Percentiles rank a stretch among this genome's conserved stretches.
These are phyloP conservation scores for Nineta flava DNA, from an alignment of 2,888 invertebrate genomes.

Conservation along the genomic window DNA sequence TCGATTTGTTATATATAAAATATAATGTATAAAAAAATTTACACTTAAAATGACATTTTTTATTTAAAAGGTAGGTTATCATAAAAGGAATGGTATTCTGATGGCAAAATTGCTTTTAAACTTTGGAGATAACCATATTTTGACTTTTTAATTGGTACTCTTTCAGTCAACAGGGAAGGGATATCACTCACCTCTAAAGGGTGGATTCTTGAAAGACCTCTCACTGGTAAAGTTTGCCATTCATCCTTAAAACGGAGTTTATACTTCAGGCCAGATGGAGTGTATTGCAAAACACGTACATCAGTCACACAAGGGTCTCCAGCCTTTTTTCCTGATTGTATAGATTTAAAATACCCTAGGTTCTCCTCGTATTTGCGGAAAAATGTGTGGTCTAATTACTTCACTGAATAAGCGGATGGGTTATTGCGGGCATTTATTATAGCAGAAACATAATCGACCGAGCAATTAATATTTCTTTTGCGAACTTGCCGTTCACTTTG, in stretches of 20 bases:
- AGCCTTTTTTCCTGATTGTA: constrained; percentile 6
- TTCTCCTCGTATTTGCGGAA: constrained; percentile 8
- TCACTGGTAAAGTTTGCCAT: not conserved
- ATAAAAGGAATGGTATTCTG: not conserved
- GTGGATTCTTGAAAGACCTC: not conserved
- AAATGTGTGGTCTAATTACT: constrained; percentile 9
- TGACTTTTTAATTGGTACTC: not conserved
- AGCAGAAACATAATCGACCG: constrained; percentile 13
- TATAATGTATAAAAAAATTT: no score
- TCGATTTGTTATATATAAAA: no score
- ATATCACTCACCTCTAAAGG: not conserved
- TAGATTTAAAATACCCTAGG: constrained; percentile 3
- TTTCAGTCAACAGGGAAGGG: not conserved
- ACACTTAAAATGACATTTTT: no score
- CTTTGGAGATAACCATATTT: not conserved
- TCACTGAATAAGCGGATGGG: constrained; percentile 13
- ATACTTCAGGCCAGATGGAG: constrained; percentile 5
- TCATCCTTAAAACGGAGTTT: constrained; percentile 6
- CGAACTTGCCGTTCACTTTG: constrained; percentile 13
- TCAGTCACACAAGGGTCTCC: constrained; percentile 9
- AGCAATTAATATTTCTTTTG: constrained; percentile 11
- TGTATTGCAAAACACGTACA: constrained; percentile 7
- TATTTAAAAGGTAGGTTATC: not conserved
- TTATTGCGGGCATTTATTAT: constrained; percentile 11
- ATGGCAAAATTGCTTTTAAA: not conserved